Evolutionary conservation across 1,140 invertebrate genomes (phyloP), one percentile per base, ranked within the genome.

Genomic region (Drosophila setifemur): DNA sequence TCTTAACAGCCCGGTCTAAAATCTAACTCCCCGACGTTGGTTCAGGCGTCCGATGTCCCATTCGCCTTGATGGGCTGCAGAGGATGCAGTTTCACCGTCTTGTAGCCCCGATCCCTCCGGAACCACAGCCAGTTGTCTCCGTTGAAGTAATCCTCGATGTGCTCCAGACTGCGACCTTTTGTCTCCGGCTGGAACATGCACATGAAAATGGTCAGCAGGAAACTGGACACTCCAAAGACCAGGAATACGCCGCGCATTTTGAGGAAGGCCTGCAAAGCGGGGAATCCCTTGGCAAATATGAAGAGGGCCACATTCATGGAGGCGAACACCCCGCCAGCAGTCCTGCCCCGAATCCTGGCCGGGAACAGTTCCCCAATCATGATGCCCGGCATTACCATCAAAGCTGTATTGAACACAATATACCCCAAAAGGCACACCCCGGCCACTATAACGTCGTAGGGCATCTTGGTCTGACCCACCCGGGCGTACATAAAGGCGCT

Each of bases 151-250:
- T 95, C 93, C 90, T 95, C 94, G 55, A 97, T 96, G 91, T 97
- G 94, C 54, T 95, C 93, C 48, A 97, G 90, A 1, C 92, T 94
- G 63, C 93, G 93, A 9, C 95, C 94, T 88, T 96, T 97, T 0
- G 96, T 97, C 92, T 97, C 96, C 12, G 96, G 96, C 23, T 97
- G 91, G 43, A 95, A 91, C 0, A 96, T 90, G 67, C 93, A 95
- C 50, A 95, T 91, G 28, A 96, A 93, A 1, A 95, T 39, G 5
- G 94, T 92, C 3, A 94, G 92, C 3, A 95, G 73, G 1, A 93
- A 50, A 1, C 95, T 93, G 4, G 94, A 92, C 0, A 91, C 88
- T 12, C 94, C 95, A 78, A 97, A 97, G 9, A 95, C 88, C 2
- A 91, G 90, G 76, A 95, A 95, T 0, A 95, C 90, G 2, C 94